A percentile compares a stretch with the other conserved stretches of the same genome.
These are phyloP conservation scores for Creontiades dilutus DNA, from an alignment of 2,888 invertebrate genomes.

Conservation along the genomic window DNA sequence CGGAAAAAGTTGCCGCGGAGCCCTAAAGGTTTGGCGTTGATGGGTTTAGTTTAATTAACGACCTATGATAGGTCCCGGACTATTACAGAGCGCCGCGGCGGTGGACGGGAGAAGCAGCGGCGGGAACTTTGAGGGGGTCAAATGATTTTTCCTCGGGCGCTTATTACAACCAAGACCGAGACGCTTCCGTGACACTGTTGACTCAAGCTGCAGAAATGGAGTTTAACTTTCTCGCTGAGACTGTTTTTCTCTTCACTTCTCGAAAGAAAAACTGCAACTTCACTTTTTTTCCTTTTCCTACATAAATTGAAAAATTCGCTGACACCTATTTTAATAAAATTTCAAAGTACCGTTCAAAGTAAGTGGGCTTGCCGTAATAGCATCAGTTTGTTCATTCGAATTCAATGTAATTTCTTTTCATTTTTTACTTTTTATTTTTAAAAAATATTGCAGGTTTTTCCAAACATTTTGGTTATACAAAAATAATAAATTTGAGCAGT, in stretches of 20 bases:
- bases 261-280: neutral
- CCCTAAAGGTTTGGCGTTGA: conserved; percentile 33
- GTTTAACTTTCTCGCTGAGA: conserved; percentile 1
- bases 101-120: neutral
- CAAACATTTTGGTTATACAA: too few species aligned
- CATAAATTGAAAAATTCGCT: too few species aligned
- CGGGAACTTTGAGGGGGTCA: neutral
- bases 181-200: conserved; percentile 20
- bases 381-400: too few species aligned
- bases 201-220: conserved; percentile 10
- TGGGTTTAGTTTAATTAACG: conserved; percentile 36
- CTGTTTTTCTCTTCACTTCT: neutral
- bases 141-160: neutral
- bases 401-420: too few species aligned
- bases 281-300: too few species aligned
- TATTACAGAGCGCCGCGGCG: neutral
- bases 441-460: too few species aligned
- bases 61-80: conserved; percentile 19
- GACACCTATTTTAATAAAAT: too few species aligned
- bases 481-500: too few species aligned
- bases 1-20: neutral
- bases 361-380: too few species aligned
- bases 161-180: conserved; percentile 35
- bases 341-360: too few species aligned
- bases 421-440: too few species aligned